Conservation (phyloP, 2,888 invertebrate species). For the Ormyrus nitidulus region DNA sequence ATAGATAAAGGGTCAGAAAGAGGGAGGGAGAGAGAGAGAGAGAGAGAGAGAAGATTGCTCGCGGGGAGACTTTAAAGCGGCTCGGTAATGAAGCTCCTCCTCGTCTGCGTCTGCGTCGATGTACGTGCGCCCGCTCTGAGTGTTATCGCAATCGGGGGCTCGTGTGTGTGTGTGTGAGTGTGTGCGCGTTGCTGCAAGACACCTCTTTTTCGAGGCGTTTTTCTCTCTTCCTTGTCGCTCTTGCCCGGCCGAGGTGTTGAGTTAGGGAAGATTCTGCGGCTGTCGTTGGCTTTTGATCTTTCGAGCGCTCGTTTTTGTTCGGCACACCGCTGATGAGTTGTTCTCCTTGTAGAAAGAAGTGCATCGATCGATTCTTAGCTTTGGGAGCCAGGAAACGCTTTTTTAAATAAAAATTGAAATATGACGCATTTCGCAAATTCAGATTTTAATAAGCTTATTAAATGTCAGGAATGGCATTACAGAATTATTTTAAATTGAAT, state of each 20-base stretch:
- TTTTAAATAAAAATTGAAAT: too few relatives aligned
- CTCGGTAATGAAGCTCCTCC: slow-evolving; percentile 68
- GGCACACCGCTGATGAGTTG: too few relatives aligned
- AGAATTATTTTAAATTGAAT: too few relatives aligned
- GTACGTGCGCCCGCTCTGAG: slow-evolving; percentile 58
- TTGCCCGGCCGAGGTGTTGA: slow-evolving; percentile 7
- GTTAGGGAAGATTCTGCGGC: not conserved
- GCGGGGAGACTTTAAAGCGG: slow-evolving; percentile 66
- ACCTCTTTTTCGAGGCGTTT: not conserved
- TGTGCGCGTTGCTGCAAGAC: too few relatives aligned
- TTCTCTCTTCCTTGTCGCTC: not conserved
- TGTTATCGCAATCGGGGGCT: slow-evolving; percentile 23
- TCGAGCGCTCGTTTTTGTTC: not conserved
- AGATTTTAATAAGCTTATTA: too few relatives aligned
- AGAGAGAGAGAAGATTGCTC: slow-evolving; percentile 63
- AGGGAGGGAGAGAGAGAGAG: too few relatives aligned
- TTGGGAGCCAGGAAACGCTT: too few relatives aligned
- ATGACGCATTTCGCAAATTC: too few relatives aligned
- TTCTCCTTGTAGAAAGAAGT: too few relatives aligned
- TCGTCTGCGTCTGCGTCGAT: slow-evolving; percentile 63
- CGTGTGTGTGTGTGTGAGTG: too few relatives aligned
- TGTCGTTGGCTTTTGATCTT: slow-evolving; percentile 32
- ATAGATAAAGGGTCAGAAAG: slow-evolving; percentile 65
- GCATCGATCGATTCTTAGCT: too few relatives aligned
- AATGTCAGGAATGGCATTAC: too few relatives aligned